Base-by-base conservation (phyloP, 2,888 invertebrate genomes). In the Pseudococcus longispinus region DNA sequence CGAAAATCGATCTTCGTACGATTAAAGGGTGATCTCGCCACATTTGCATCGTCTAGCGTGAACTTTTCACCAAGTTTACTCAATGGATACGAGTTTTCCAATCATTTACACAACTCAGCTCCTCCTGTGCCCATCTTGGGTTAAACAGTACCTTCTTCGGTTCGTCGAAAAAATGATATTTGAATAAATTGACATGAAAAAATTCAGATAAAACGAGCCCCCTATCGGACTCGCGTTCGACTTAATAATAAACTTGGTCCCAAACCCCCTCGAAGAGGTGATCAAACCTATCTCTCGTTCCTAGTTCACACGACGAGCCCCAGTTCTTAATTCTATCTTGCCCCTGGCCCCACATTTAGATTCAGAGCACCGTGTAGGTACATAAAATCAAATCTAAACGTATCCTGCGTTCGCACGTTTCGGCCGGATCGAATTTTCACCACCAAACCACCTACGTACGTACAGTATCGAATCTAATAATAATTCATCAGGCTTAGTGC, bases 401-500 rank as follows among this genome's bases (percentile, higher is more conserved):
- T 5, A 8, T n/a, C n/a, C n/a, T n/a, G n/a, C n/a, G n/a, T 37
- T 37, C 37, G 37, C 37, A 37, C 37, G 37, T 37, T 37, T 37
- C 37, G 37, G 4, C 37, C 37, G 37, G 4, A 2, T 32, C n/a
- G n/a, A n/a, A n/a, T n/a, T n/a, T n/a, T n/a, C n/a, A n/a, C n/a
- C 32, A 32, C 18, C 37, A 74, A 15, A n/a, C n/a, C n/a, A n/a
- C n/a, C n/a, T n/a, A 37, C 37, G 5, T 77, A 18, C n/a, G 32
- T 18, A 32, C 8, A 37, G n/a, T n/a, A n/a, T n/a, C n/a, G n/a
- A n/a, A n/a, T n/a, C 6, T 51, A 51, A 51, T 51, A 51, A 51
- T 51, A 60, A 74, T 74, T 74, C 23, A 60, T 60, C 74, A 74
- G 74, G 74, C 74, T 74, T 74, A 29, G 74, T 74, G 74, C 74